Evolutionary conservation across 2,888 invertebrate species (phyloP), one percentile per base, ranked within the genome.

Genomic region (Laothoe populi): DNA sequence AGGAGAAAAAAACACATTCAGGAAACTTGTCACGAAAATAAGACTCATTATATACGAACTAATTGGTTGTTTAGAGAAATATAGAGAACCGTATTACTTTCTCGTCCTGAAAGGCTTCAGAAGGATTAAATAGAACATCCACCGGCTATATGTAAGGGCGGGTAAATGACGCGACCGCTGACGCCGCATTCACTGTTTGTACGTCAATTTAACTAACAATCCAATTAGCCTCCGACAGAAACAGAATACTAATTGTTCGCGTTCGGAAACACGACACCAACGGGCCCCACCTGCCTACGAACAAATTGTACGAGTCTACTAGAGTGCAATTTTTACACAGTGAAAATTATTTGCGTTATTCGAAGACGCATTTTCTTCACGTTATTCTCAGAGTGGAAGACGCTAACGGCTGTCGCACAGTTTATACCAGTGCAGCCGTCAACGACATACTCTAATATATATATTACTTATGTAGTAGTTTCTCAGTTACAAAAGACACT

Each of bases 141-240:
- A 24, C n/a, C 21, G 35, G 40, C 21, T 44, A 60, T 57, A 44
- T 38, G 57, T 42, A 57, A 45, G 53, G 57, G 60, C 67, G 65
- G 70, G 64, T 71, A 70, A 75, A 73, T 76, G 71, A 72, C 70
- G 66, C 69, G 66, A 60, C 66, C 63, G 64, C 68, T 67, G 67
- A 66, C 68, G 65, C 69, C 68, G 63, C 69, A 64, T 63, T 64
- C 73, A 64, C 69, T 81, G 70, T 78, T 82, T 83, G 77, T 73
- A 69, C 75, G 76, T 82, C 82, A 79, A 79, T 81, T 83, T 78
- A 70, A 76, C 78, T 79, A 82, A 79, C 82, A 84, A 83, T 82
- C 81, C 84, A 85, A 86, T 87, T 83, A 83, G 68, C 68, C 72
- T 53, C 66, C 64, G 70, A 68, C 71, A 75, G 81, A 78, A 80